These are phyloP conservation scores for Moxostoma hubbsi DNA, from an alignment of 2,797 vertebrate species.

Conservation along the genomic window DNA sequence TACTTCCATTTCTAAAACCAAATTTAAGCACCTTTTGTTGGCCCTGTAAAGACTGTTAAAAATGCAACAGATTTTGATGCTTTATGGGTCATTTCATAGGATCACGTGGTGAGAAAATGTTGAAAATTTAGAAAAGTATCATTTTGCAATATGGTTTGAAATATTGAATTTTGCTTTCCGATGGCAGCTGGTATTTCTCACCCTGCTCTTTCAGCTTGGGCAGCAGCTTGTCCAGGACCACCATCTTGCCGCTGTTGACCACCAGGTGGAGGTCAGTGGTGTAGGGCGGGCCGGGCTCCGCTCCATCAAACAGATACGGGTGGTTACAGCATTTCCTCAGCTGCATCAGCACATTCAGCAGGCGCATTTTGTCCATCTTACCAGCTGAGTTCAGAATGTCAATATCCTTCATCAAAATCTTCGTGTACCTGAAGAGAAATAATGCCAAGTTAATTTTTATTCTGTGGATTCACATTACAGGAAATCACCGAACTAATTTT, in stretches of 20 bases:
- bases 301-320: constrained; percentile 96
- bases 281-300: constrained; percentile 95
- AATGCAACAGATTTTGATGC: too few relatives aligned
- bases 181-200: constrained; percentile 55
- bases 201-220: constrained; percentile 95
- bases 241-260: constrained; percentile 98
- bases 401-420: constrained; percentile 98
- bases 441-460: background rate
- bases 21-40: too few relatives aligned
- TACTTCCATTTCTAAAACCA: too few relatives aligned
- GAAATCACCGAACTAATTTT: too few relatives aligned
- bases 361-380: constrained; percentile 98
- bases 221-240: constrained; percentile 92
- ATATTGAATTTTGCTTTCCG: too few relatives aligned
- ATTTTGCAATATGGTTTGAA: too few relatives aligned
- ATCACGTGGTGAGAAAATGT: too few relatives aligned
- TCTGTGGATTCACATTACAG: too few relatives aligned
- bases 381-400: constrained; percentile 98
- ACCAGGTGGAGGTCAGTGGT: constrained; percentile 96
- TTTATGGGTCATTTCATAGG: too few relatives aligned
- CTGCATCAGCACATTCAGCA: constrained; percentile 97
- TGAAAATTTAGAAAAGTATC: too few relatives aligned
- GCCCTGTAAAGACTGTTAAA: too few relatives aligned
- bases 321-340: constrained; percentile 98
- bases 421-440: constrained; percentile 88